Evolutionary conservation across 2,113 vertebrate genomes (phyloP), one percentile per base, ranked within the genome.

Genomic region (Tylochromis polylepis): DNA sequence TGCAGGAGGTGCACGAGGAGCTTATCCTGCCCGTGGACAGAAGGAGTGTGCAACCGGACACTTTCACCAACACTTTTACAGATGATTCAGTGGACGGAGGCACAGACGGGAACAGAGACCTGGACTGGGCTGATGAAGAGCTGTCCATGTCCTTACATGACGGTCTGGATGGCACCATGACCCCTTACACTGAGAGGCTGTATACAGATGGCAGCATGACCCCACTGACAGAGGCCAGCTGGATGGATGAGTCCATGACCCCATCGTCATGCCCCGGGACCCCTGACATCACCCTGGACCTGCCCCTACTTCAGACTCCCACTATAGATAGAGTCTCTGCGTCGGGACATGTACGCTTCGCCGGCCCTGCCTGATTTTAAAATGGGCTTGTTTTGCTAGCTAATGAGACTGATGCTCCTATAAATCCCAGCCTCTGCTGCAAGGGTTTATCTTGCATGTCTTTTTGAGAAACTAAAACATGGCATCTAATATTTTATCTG

Each of bases 341-440:
- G 0, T 98, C 98, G 18, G 97, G 98, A 96, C 98, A 99, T 95
- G 99, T 99, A 99, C 46, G 97, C 90, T 57, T 85, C 60, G 38
- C 49, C 56, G 6, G 16, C 38, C 8, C 81, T 87, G 90, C 60
- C 36, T 79, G n/a, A 72, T 88, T 43, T 15, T 22, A 9, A 55
- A n/a, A 70, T n/a, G 4, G 20, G n/a, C 51, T 81, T 84, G 85
- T 82, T 87, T 85, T 89, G 38, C 38, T 24, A 41, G 70, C 41
- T 77, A 81, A 18, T 67, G 16, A 83, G 70, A 51, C 53, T 10
- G 41, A 70, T 12, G 49, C 62, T 53, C 57, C 27, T 5, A 5
- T 20, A 56, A 14, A 34, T 4, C 53, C 38, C 60, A 11, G 60
- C 31, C 22, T 86, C 60, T 60, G 34, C 57, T 84, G 38, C 4